Base-by-base conservation (phyloP, 2,888 invertebrate genomes). In the Meganola albula region DNA sequence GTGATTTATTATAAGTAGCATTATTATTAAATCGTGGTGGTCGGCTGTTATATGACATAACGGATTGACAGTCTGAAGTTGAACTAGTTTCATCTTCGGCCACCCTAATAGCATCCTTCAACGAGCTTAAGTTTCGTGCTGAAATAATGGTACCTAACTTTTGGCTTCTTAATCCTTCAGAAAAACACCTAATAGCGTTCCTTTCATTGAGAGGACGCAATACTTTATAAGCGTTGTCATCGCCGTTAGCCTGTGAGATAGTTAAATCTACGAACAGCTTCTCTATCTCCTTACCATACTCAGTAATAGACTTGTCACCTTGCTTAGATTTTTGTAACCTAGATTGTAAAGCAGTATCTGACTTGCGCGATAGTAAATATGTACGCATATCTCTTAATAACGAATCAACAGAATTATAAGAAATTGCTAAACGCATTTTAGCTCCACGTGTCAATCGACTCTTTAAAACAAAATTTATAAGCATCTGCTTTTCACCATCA, bases 21-120 rank as follows among this genome's bases (percentile, higher is more conserved):
- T 20, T 14, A 25, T 10, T 8, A 25, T 7, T 25, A n/a, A n/a
- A 6, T 10, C 18, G 10, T 18, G 10, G 2, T 14, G 18, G 18
- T 18, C 18, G 10, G 18, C 27, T 14, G n/a, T 27, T 14, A 18
- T 18, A 27, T 11, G 27, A 16, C 27, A 27, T 16, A 8, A 27
- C 27, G n/a, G n/a, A n/a, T 25, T 25, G 25, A 6, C 9, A 13
- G 9, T 12, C 12, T 13, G 25, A 25, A 25, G 25, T 14, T 14
- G 12, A 10, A 12, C 11, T 12, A 12, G 12, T 6, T 7, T 24
- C 31, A 24, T 24, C 24, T 8, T 31, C 26, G 3, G 21, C 26
- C 7, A 26, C 13, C 31, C 25, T 20, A 7, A 31, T 25, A 8
- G 31, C 31, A 25, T 25, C 25, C 20, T 31, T 31, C 10, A 31